Evolutionary conservation across 2,888 invertebrate genomes (phyloP).

Genomic region (Drosophila phalerata): DNA sequence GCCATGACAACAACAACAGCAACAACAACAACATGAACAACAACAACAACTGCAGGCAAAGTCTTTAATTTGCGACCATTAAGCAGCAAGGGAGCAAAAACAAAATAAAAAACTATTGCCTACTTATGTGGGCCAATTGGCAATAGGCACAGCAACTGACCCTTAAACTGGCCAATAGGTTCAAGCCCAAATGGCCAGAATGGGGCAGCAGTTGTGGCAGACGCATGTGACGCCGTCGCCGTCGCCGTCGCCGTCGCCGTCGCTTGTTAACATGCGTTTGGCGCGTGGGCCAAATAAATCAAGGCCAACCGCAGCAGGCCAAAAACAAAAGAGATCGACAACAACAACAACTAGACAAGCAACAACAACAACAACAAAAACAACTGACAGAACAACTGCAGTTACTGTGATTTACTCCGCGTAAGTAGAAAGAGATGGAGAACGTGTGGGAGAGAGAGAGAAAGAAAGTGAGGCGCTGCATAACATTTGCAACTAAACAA

Average conservation of each 20-base stretch:
- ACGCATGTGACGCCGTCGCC: conserved; percentile 43
- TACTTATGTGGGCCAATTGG: conserved; percentile 50
- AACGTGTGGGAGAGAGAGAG: not conserved
- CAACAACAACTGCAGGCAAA: conserved; percentile 12
- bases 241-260: conserved; percentile 17
- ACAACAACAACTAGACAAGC: not conserved
- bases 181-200: not conserved
- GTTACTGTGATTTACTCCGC: conserved; percentile 27
- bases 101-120: conserved; percentile 44
- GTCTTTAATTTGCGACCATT: conserved; percentile 69
- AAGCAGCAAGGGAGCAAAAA: conserved; percentile 18
- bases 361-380: conserved; percentile 9
- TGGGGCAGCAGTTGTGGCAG: conserved; percentile 13
- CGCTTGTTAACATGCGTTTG: conserved; percentile 73
- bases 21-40: not conserved
- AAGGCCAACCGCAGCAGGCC: conserved; percentile 31
- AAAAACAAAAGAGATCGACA: conserved; percentile 1
- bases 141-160: conserved; percentile 10
- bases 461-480: conserved; percentile 23
- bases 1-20: conserved; percentile 21
- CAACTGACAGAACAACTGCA: conserved; percentile 22
- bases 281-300: conserved; percentile 68
- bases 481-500: conserved; percentile 45
- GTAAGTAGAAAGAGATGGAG: not conserved
- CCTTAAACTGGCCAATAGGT: not conserved